Percentiles rank a stretch among this genome's conserved stretches.
These are phyloP conservation scores for Pterocles burchelli DNA, from an alignment of 2,113 vertebrate species.

Conservation along the genomic window DNA sequence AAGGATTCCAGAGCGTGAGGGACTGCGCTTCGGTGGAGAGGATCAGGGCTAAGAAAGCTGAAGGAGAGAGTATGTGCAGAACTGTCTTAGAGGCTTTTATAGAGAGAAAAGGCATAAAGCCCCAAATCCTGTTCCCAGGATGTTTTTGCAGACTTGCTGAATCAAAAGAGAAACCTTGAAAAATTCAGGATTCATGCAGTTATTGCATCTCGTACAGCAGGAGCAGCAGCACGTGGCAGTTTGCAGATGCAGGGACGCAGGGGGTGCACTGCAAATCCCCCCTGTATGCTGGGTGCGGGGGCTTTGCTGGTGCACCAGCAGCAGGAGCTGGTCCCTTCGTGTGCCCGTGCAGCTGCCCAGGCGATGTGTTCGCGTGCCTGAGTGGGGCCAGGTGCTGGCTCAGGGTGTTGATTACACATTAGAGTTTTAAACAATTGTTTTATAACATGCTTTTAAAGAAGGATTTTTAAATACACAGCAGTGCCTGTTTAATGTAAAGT, in stretches of 20 bases:
- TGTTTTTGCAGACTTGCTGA: neutral
- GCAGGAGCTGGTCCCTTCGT: neutral
- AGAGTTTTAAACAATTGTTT: neutral
- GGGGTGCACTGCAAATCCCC: neutral
- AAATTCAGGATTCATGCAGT: neutral
- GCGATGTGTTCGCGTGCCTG: neutral
- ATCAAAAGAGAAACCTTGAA: neutral
- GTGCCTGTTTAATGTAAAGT: conserved; percentile 8
- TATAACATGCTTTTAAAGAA: neutral
- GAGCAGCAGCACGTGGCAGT: neutral
- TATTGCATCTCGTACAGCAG: fast-evolving
- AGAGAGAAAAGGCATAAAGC: neutral
- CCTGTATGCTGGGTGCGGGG: fast-evolving
- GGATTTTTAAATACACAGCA: neutral
- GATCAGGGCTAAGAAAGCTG: neutral
- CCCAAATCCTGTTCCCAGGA: neutral
- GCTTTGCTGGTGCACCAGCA: neutral
- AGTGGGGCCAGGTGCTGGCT: neutral
- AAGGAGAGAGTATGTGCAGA: neutral
- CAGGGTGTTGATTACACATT: neutral
- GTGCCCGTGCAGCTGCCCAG: fast-evolving
- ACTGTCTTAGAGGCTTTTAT: neutral
- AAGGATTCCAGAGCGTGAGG: fast-evolving
- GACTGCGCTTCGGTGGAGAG: neutral
- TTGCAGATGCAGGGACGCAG: neutral